Conservation (phyloP, 2,113 vertebrate genomes). For the Cervus canadensis region DNA sequence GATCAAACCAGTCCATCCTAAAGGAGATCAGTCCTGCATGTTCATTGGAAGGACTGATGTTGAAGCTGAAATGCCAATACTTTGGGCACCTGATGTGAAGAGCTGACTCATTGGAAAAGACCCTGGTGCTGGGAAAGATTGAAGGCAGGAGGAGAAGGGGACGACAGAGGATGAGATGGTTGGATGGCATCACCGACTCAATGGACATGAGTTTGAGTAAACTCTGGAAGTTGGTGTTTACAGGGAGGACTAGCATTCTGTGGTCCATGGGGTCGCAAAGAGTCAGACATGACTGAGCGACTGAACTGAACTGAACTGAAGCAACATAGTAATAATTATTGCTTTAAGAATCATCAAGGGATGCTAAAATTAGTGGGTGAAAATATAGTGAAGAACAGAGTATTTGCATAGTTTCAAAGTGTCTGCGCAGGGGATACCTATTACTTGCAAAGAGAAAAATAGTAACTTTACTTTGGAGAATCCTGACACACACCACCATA, state of each 20-base stretch:
- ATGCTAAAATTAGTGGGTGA: background rate
- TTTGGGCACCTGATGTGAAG: background rate
- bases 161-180: background rate
- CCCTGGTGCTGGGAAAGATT: background rate
- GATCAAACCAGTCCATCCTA: background rate
- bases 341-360: background rate
- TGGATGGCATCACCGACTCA: background rate
- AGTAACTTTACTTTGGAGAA: background rate
- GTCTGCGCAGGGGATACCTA: background rate
- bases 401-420: background rate
- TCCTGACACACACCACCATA: background rate
- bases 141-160: background rate
- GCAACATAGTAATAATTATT: background rate
- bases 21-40: background rate
- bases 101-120: background rate
- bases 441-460: background rate
- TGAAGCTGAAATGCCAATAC: background rate
- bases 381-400: background rate
- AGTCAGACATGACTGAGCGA: rapidly evolving
- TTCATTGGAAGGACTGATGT: background rate
- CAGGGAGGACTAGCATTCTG: background rate
- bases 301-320: background rate
- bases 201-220: background rate
- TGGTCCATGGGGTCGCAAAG: background rate
- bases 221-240: background rate